Conservation (phyloP, 2,797 vertebrate species). For the Spea hammondii region DNA sequence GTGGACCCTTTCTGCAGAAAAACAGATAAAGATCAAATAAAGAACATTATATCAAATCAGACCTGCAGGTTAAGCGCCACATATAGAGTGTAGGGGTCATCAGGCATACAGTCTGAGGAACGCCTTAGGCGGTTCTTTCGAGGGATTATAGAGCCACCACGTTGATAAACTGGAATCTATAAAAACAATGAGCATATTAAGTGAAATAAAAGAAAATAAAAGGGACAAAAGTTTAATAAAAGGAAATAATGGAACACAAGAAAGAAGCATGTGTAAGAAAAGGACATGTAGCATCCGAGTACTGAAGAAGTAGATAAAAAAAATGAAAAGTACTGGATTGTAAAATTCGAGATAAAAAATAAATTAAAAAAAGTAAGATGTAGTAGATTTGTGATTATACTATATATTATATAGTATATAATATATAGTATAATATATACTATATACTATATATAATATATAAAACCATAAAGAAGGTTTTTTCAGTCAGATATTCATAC, state of each 20-base stretch:
- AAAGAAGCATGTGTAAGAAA: neutral
- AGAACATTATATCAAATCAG: neutral
- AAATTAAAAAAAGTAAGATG: neutral
- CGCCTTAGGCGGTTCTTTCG: constrained; percentile 81
- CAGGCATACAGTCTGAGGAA: constrained; percentile 82
- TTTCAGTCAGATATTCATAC: constrained; percentile 47
- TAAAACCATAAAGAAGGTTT: no score
- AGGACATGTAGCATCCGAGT: neutral
- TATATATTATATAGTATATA: no score
- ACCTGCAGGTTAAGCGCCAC: constrained; percentile 82
- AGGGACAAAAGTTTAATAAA: no score
- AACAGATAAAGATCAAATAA: neutral
- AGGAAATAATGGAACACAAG: no score
- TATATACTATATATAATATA: no score
- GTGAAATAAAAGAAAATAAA: no score
- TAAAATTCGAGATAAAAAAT: neutral
- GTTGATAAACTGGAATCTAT: constrained; percentile 87
- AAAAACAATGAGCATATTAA: neutral
- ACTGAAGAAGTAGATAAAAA: neutral
- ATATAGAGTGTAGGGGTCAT: constrained; percentile 83
- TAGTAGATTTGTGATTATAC: neutral
- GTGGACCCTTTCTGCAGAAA: no score
- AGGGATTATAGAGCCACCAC: constrained; percentile 83
- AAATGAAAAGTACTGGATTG: neutral
- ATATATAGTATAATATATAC: no score